These are phyloP conservation scores for Sympetrum striolatum DNA, from an alignment of 2,888 invertebrate species.

Conservation along the genomic window DNA sequence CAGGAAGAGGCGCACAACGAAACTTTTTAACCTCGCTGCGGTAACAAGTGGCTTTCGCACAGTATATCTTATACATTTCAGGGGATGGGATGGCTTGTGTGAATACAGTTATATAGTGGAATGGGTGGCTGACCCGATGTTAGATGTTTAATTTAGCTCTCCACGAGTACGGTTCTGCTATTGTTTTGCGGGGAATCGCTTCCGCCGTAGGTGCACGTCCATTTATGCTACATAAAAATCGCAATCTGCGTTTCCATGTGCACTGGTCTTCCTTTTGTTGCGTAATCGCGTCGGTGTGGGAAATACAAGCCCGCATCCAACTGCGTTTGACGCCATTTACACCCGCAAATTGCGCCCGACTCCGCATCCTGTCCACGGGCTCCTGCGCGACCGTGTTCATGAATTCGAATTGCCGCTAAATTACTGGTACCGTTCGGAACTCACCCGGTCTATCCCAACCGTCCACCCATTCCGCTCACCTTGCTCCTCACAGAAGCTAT, in stretches of 20 bases:
- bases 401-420: constrained; percentile 9
- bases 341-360: constrained; percentile 15
- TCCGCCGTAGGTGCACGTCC: too few relatives aligned
- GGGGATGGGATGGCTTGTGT: too few relatives aligned
- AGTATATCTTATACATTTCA: too few relatives aligned
- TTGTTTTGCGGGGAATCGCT: too few relatives aligned
- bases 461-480: neutral
- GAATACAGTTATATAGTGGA: too few relatives aligned
- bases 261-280: neutral
- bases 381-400: neutral
- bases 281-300: neutral
- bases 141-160: too few relatives aligned
- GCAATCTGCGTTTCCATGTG: neutral
- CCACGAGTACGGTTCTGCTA: too few relatives aligned
- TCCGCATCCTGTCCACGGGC: constrained; percentile 10
- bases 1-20: too few relatives aligned
- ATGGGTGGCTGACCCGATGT: too few relatives aligned
- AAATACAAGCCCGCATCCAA: neutral
- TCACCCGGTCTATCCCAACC: neutral
- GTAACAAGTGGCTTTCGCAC: too few relatives aligned
- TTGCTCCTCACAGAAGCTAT: neutral
- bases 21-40: too few relatives aligned
- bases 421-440: neutral
- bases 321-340: constrained; percentile 1
- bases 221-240: too few relatives aligned